A percentile compares a stretch with the other conserved stretches of the same genome.
Evolutionary conservation across 2,797 vertebrate species (phyloP).

Genomic region (Gymnoscopelus braueri): DNA sequence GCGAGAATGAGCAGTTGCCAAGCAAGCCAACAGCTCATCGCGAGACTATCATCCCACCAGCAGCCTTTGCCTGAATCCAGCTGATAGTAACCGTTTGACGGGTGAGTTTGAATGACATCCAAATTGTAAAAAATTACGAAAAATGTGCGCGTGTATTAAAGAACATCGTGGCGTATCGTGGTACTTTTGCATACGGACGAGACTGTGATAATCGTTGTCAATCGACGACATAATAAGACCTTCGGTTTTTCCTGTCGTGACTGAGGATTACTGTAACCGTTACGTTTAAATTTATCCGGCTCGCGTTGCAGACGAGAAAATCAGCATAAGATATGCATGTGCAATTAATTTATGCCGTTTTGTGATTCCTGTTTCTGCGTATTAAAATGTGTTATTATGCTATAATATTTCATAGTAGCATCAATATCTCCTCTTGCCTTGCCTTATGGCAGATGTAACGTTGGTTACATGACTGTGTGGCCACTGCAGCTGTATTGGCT

Average conservation of each 20-base stretch:
- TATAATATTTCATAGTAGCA: conserved; percentile 20
- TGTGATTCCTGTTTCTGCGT: conserved; percentile 1
- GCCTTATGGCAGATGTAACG: conserved; percentile 51
- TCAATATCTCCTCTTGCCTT: conserved; percentile 40
- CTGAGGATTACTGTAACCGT: conserved; percentile 53
- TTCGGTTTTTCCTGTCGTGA: conserved; percentile 71
- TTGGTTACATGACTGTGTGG: conserved; percentile 31
- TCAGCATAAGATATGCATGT: not conserved
- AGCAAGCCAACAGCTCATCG: conserved; percentile 52
- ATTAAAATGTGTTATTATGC: not conserved
- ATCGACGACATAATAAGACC: conserved; percentile 60
- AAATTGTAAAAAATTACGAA: conserved; percentile 48
- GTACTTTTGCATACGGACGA: not conserved
- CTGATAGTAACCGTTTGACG: conserved; percentile 66
- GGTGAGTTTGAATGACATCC: conserved; percentile 79
- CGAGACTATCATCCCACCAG: conserved; percentile 67
- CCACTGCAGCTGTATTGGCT: conserved; percentile 64
- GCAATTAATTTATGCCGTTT: not conserved
- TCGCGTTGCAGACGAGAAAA: not conserved
- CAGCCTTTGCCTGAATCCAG: conserved; percentile 74
- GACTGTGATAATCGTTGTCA: conserved; percentile 3
- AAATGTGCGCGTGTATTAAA: not conserved
- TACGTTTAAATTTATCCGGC: conserved; percentile 33
- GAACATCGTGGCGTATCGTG: not conserved
- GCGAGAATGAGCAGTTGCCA: conserved; percentile 60